phyloP scores from a whole-genome alignment of 37 sponge, comb jelly and placozoan genomes.

The Geodia barretti region DNA sequence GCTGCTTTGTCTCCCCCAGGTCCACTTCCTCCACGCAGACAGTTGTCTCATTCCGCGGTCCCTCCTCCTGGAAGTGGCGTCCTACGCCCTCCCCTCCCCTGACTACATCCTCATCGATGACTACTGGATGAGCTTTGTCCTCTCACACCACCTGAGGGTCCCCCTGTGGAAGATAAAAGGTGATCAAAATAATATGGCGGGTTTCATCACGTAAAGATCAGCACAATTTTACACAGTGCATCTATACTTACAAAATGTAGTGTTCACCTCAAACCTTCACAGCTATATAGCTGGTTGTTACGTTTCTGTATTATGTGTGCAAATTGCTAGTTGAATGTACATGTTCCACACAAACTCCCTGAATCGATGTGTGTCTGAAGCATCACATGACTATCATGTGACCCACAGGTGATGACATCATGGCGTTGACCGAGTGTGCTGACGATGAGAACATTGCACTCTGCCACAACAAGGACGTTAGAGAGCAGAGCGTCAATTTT shows the following conservation, averaged over 20 bases:
- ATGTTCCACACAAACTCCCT: too few relatives aligned
- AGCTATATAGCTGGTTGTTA: too few relatives aligned
- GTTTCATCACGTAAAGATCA: too few relatives aligned
- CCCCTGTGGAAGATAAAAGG: slow-evolving; percentile 55
- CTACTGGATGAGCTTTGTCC: slow-evolving; percentile 71
- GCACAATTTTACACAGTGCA: too few relatives aligned
- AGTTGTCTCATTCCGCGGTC: slow-evolving; percentile 47
- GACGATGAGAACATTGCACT: slow-evolving; percentile 56
- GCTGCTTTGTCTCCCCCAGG: neutral
- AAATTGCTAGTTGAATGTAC: too few relatives aligned
- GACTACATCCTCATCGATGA: slow-evolving; percentile 69
- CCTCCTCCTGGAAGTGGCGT: slow-evolving; percentile 22
- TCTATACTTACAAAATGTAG: too few relatives aligned
- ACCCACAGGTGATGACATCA: slow-evolving; percentile 23
- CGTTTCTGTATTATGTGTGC: too few relatives aligned
- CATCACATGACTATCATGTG: too few relatives aligned
- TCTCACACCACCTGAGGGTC: slow-evolving; percentile 62
- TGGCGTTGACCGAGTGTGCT: slow-evolving; percentile 18
- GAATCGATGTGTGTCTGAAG: too few relatives aligned
- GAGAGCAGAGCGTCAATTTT: slow-evolving; percentile 60
- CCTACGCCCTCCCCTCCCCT: slow-evolving; percentile 43
- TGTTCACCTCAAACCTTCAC: too few relatives aligned
- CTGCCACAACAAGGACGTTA: slow-evolving; percentile 34
- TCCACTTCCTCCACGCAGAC: slow-evolving; percentile 75
- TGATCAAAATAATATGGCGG: too few relatives aligned